Evolutionary conservation across 2,888 invertebrate species (phyloP).

Genomic region (Orthosia incerta): DNA sequence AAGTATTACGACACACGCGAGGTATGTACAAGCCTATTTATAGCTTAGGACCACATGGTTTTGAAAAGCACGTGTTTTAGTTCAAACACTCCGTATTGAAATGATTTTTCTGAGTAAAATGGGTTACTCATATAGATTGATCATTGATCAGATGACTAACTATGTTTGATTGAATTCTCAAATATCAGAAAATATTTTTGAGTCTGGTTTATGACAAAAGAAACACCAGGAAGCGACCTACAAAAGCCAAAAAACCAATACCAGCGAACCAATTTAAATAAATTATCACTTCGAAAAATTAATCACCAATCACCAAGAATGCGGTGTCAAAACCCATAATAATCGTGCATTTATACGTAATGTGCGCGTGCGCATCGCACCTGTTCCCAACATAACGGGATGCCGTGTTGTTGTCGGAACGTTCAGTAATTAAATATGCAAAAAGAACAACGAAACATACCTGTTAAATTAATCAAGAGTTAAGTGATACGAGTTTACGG

Average conservation of each 20-base stretch:
- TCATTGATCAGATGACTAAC: neutral
- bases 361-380: slow-evolving; percentile 73
- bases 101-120: slow-evolving; percentile 33
- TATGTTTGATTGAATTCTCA: neutral
- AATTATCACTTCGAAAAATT: slow-evolving; percentile 49
- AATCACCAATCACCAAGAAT: slow-evolving; percentile 50
- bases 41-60: slow-evolving; percentile 35
- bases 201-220: neutral
- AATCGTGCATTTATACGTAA: slow-evolving; percentile 56
- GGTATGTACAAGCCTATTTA: slow-evolving; percentile 15
- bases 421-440: slow-evolving; percentile 61
- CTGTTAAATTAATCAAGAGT: slow-evolving; percentile 71
- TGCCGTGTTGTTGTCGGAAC: slow-evolving; percentile 59
- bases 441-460: slow-evolving; percentile 62
- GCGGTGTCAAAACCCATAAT: slow-evolving; percentile 64
- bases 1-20: slow-evolving; percentile 29
- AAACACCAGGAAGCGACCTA: neutral
- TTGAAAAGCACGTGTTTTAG: slow-evolving; percentile 29
- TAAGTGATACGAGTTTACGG: slow-evolving; percentile 56
- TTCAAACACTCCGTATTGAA: neutral
- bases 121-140: slow-evolving; percentile 11
- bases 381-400: slow-evolving; percentile 78
- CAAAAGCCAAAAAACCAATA: slow-evolving; percentile 19
- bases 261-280: slow-evolving; percentile 36
- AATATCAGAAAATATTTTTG: neutral